Conservation (phyloP, 2,888 invertebrate genomes). For the Habroteleia sp. region DNA sequence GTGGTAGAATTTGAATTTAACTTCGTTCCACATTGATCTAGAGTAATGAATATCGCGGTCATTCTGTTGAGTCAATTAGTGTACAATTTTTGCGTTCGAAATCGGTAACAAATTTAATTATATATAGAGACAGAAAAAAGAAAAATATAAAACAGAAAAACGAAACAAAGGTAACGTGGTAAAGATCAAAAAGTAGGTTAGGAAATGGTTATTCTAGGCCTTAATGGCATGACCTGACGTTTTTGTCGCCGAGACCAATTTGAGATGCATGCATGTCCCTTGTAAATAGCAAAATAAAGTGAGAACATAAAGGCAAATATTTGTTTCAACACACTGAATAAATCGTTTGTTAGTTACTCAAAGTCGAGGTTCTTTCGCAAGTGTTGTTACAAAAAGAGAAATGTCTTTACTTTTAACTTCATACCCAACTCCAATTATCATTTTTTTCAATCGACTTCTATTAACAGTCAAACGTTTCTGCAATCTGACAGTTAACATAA, state of each 20-base stretch:
- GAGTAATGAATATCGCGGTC: not conserved
- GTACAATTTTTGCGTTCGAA: not conserved
- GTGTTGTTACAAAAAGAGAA: too few relatives aligned
- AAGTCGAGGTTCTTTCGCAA: slow-evolving; percentile 71
- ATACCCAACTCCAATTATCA: slow-evolving; percentile 5
- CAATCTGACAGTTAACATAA: not conserved
- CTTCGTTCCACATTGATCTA: too few relatives aligned
- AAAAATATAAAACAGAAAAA: slow-evolving; percentile 13
- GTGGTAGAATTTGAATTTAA: not conserved
- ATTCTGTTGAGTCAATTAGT: not conserved
- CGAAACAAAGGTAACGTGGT: slow-evolving; percentile 44
- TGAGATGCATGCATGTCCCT: slow-evolving; percentile 63
- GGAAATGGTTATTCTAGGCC: slow-evolving; percentile 27
- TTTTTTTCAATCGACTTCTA: not conserved
- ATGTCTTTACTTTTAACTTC: slow-evolving; percentile 19
- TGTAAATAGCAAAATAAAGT: slow-evolving; percentile 68
- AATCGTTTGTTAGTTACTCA: slow-evolving; percentile 64
- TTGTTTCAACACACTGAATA: slow-evolving; percentile 55
- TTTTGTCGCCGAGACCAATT: slow-evolving; percentile 55
- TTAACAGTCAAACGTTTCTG: not conserved
- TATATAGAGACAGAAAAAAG: not conserved
- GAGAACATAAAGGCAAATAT: slow-evolving; percentile 69
- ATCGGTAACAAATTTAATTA: too few relatives aligned
- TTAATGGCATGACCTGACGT: slow-evolving; percentile 35
- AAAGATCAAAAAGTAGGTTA: slow-evolving; percentile 43